phyloP scores from a whole-genome alignment of 1,140 invertebrate species.

The Zaprionus camerounensis region DNA sequence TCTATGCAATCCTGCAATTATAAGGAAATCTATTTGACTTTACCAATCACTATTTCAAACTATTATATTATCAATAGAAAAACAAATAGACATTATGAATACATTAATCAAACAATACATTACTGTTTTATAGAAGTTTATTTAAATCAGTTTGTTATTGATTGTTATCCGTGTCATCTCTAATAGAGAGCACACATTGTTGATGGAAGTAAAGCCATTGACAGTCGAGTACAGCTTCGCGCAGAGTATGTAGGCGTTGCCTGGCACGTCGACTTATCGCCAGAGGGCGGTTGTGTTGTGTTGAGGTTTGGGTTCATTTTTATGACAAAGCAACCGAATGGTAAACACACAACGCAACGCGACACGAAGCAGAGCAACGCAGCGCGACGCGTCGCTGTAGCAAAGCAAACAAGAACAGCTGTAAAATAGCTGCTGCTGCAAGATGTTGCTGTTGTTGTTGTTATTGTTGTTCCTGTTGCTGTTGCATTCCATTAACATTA shows the following conservation, averaged over 20 bases:
- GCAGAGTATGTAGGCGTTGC: slow-evolving; percentile 43
- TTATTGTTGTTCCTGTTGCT: slow-evolving; percentile 46
- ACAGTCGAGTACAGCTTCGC: neutral
- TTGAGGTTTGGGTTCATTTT: slow-evolving; percentile 32
- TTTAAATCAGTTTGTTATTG: no score
- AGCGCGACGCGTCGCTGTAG: neutral
- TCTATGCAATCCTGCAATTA: no score
- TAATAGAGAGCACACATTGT: slow-evolving; percentile 10
- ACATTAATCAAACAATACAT: no score
- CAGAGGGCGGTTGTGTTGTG: slow-evolving; percentile 9
- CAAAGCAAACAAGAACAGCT: slow-evolving; percentile 50
- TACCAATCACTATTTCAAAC: no score
- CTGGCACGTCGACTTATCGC: neutral
- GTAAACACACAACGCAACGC: slow-evolving; percentile 23
- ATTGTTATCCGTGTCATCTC: neutral
- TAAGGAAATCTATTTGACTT: no score
- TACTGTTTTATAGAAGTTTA: no score
- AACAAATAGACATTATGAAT: no score
- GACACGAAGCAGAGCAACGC: slow-evolving; percentile 1
- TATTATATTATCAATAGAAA: no score
- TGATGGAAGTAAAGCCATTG: slow-evolving; percentile 6
- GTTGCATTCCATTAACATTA: slow-evolving; percentile 80
- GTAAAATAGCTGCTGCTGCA: slow-evolving; percentile 52
- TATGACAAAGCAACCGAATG: slow-evolving; percentile 31
- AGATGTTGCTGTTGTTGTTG: slow-evolving; percentile 47